Percentiles rank a stretch among this genome's conserved stretches.
These are phyloP conservation scores for Maconellicoccus hirsutus DNA, from an alignment of 1,140 invertebrate species.

Conservation along the genomic window DNA sequence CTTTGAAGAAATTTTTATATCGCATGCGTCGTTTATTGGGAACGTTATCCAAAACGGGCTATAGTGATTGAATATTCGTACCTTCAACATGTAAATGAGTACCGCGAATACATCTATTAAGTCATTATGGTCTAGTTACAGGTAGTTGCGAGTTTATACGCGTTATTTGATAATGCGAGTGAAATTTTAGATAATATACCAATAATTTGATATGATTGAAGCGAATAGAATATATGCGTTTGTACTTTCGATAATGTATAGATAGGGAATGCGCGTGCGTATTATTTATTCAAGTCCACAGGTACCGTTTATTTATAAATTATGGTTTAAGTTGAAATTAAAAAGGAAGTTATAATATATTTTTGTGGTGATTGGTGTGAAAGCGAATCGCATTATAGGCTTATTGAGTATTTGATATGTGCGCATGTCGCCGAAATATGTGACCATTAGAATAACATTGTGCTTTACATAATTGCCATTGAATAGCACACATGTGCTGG, in stretches of 20 bases:
- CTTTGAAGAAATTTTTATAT: no score
- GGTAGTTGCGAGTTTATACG: background rate
- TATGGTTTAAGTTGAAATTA: conserved; percentile 5
- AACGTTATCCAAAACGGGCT: no score
- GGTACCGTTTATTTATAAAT: background rate
- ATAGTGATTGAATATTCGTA: no score
- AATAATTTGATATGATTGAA: background rate
- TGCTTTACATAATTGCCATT: no score
- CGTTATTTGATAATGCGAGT: background rate
- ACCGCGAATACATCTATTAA: no score
- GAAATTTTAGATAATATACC: background rate
- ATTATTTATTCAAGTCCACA: background rate
- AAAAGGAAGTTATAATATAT: background rate
- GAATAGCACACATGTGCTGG: no score
- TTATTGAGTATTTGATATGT: background rate
- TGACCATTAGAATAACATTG: no score
- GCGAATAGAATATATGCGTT: background rate
- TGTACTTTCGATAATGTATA: no score
- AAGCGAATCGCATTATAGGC: background rate
- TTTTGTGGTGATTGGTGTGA: background rate
- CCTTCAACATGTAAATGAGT: no score
- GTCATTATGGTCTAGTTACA: no score
- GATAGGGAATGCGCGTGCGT: background rate
- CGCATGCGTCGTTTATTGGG: no score
- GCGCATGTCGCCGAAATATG: background rate